Percentiles rank a stretch among this genome's conserved stretches.
Conservation (phyloP, 1,140 invertebrate genomes). For the Neodiprion fabricii region DNA sequence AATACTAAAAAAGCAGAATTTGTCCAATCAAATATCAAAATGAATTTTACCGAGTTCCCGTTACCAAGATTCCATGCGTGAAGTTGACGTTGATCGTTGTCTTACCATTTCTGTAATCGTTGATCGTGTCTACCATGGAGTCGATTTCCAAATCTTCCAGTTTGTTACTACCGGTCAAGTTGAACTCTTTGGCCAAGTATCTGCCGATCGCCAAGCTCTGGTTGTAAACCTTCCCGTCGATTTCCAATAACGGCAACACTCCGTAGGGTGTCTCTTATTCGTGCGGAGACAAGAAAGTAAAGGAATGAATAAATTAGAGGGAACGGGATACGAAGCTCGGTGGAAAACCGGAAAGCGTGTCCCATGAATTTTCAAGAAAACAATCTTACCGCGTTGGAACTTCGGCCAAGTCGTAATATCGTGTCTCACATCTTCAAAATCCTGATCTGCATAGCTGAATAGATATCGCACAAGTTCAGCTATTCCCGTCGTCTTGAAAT, state of each 20-base stretch:
- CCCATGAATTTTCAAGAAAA: conserved; percentile 27
- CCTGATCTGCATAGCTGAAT: conserved; percentile 33
- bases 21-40: conserved; percentile 3
- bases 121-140: conserved; percentile 37
- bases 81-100: conserved; percentile 31
- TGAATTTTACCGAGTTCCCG: conserved; percentile 10
- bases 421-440: conserved; percentile 30
- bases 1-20: conserved; percentile 11
- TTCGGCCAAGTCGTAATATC: conserved; percentile 47
- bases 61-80: conserved; percentile 28
- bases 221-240: conserved; percentile 26
- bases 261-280: conserved; percentile 27
- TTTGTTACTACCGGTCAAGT: conserved; percentile 21
- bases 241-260: conserved; percentile 26
- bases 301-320: not conserved
- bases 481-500: conserved; percentile 58
- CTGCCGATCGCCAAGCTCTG: conserved; percentile 30
- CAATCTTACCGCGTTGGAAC: conserved; percentile 46
- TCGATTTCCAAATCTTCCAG: conserved; percentile 36
- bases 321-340: conserved; percentile 2
- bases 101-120: conserved; percentile 38
- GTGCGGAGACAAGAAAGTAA: not conserved
- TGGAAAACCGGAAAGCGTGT: conserved; percentile 11
- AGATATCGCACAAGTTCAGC: conserved; percentile 61
- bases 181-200: conserved; percentile 32